Conservation (phyloP, 2,797 vertebrate genomes). For the Spheniscus humboldti region DNA sequence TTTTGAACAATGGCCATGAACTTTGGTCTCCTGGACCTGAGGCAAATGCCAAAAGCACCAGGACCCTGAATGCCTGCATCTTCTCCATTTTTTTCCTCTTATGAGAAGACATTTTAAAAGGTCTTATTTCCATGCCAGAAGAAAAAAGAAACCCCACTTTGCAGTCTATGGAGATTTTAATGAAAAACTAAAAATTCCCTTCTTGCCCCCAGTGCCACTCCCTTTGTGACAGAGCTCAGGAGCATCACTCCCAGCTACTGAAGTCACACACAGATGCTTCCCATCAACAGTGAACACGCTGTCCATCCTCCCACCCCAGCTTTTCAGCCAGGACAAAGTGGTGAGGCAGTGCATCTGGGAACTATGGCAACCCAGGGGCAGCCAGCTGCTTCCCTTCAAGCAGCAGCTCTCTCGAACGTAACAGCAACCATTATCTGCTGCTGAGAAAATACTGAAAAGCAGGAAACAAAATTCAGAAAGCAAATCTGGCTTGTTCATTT, state of each 20-base stretch:
- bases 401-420: not conserved
- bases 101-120: not conserved
- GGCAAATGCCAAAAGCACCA: not conserved
- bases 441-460: not conserved
- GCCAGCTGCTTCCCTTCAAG: slow-evolving; percentile 10
- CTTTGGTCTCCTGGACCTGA: not conserved
- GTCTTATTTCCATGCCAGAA: not conserved
- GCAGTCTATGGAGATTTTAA: not conserved
- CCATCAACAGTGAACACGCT: not conserved
- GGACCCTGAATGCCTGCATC: not conserved
- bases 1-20: not conserved
- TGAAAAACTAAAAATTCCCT: not conserved
- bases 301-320: not conserved
- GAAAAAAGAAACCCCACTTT: not conserved
- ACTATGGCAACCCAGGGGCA: not conserved
- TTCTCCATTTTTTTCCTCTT: not conserved
- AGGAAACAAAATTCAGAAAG: not conserved
- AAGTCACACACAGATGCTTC: not conserved
- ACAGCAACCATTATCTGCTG: not conserved
- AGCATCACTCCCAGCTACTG: not conserved
- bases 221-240: not conserved
- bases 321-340: not conserved
- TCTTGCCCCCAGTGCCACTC: not conserved
- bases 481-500: not conserved
- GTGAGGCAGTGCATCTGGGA: not conserved